Percentiles rank a stretch among this genome's conserved stretches.
Conservation (phyloP, 1,140 invertebrate species). For the Zaprionus ghesquierei region DNA sequence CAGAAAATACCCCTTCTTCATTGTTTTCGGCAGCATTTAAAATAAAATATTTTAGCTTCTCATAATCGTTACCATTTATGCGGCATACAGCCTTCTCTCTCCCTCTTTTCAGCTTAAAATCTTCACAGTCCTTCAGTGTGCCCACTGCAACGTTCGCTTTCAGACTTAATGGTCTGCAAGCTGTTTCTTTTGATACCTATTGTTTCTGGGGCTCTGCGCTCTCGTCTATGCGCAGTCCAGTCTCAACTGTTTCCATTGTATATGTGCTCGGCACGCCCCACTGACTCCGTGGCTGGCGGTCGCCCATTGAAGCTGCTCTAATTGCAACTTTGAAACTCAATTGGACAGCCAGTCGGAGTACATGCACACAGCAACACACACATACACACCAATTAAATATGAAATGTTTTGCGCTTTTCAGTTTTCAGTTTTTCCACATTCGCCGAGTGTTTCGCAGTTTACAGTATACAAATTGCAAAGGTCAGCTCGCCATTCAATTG, state of each 20-base stretch:
- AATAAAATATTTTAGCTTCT: not conserved
- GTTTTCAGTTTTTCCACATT: conserved; percentile 24
- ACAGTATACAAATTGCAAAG: conserved; percentile 43
- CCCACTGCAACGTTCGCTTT: conserved; percentile 30
- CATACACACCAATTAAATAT: conserved; percentile 68
- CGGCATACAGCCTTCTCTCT: not conserved
- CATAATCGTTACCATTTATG: not conserved
- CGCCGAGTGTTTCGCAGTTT: not conserved
- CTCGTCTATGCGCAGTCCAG: conserved; percentile 17
- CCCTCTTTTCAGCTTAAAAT: not conserved
- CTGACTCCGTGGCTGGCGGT: conserved; percentile 43
- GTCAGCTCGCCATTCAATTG: conserved; percentile 50
- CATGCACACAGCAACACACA: conserved; percentile 30
- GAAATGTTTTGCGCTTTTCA: conserved; percentile 73
- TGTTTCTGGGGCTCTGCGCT: conserved; percentile 48
- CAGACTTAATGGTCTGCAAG: conserved; percentile 67
- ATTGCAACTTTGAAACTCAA: conserved; percentile 81
- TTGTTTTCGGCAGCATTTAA: not conserved
- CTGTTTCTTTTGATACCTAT: conserved; percentile 74
- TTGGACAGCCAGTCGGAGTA: conserved; percentile 45
- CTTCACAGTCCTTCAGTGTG: conserved; percentile 16
- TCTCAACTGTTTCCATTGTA: conserved; percentile 75
- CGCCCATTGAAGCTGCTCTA: conserved; percentile 70
- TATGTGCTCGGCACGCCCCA: conserved; percentile 23
- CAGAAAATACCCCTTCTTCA: not conserved